A percentile compares a stretch with the other conserved stretches of the same genome.
These are phyloP conservation scores for Acanthurus lineatus DNA, from an alignment of 2,797 vertebrate genomes.

Conservation along the genomic window DNA sequence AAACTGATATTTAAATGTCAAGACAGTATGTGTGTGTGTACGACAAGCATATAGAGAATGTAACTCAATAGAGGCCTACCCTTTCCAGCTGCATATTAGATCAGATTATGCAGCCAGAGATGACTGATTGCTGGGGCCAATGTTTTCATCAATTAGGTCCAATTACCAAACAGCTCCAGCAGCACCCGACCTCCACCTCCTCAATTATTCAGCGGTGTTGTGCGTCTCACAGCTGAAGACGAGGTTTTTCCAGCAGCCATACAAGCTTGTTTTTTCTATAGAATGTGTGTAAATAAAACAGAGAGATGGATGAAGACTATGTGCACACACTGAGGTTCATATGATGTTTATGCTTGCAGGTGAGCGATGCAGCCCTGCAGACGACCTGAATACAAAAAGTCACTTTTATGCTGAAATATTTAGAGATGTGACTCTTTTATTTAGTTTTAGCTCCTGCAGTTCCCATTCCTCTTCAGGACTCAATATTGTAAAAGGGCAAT, in stretches of 20 bases:
- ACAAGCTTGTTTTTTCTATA: conserved; percentile 25
- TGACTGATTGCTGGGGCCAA: conserved; percentile 69
- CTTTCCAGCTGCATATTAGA: conserved; percentile 76
- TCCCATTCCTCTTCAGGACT: background rate
- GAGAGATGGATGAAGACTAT: background rate
- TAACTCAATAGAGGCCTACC: conserved; percentile 76
- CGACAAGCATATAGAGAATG: conserved; percentile 58
- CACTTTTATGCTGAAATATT: background rate
- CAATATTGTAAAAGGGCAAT: too few species aligned
- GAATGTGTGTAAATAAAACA: background rate
- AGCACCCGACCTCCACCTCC: conserved; percentile 41
- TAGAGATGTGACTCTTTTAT: background rate
- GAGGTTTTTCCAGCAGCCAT: conserved; percentile 33
- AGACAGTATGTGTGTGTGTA: conserved; percentile 45
- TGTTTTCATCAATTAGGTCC: conserved; percentile 80
- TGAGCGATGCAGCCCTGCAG: background rate
- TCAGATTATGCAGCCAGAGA: conserved; percentile 74
- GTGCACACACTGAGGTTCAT: background rate
- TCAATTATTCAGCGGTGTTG: conserved; percentile 53
- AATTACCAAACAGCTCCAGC: conserved; percentile 72
- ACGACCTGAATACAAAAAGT: conserved; percentile 6
- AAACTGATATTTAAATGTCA: conserved; percentile 87
- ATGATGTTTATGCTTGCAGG: background rate
- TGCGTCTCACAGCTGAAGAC: conserved; percentile 27
- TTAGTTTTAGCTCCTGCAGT: background rate